Percentiles rank a stretch among this genome's conserved stretches.
phyloP scores from a whole-genome alignment of 2,113 vertebrate genomes.

The Progne subis region DNA sequence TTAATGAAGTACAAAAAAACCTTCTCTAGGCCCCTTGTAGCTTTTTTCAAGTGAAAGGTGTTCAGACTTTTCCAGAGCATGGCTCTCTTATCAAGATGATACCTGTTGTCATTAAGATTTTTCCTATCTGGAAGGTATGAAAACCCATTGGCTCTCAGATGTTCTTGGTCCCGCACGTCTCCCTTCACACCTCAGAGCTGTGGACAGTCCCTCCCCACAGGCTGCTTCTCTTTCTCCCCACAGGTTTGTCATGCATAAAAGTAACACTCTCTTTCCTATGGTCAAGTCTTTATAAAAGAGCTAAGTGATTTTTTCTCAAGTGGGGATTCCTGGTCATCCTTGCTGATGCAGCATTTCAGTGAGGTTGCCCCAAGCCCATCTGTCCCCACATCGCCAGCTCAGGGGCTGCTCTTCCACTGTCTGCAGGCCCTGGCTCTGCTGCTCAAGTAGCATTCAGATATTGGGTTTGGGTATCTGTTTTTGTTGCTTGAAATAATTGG shows the following conservation, averaged over 20 bases:
- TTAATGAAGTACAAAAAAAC: background rate
- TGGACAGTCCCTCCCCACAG: background rate
- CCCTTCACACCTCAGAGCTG: background rate
- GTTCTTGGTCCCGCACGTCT: background rate
- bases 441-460: background rate
- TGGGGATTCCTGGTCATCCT: background rate
- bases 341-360: background rate
- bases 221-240: background rate
- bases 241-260: background rate
- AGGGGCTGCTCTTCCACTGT: background rate
- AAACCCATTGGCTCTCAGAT: background rate
- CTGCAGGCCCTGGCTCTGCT: background rate
- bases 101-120: background rate
- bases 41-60: background rate
- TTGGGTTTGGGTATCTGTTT: background rate
- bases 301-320: background rate
- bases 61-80: background rate
- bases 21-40: background rate
- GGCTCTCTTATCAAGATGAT: background rate
- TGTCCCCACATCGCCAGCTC: accelerated
- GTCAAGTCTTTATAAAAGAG: background rate
- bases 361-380: background rate
- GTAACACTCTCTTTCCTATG: background rate
- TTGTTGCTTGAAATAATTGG: background rate
- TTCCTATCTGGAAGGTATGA: background rate